Conservation (phyloP, 23 tunicate species). For the Styela plicata region DNA sequence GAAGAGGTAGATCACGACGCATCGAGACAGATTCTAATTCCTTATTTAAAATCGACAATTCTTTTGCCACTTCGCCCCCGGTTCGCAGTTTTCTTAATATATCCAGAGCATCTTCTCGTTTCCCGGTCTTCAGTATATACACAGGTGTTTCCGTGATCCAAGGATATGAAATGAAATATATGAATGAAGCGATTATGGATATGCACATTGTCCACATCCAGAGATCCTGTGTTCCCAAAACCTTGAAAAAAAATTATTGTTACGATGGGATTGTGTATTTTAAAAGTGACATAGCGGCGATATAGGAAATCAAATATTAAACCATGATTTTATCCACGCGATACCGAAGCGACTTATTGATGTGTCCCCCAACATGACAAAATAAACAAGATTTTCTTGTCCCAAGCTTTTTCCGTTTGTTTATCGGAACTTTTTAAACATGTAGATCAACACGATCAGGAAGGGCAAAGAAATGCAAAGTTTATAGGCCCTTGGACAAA, state of each 20-base stretch:
- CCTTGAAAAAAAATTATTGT: neutral
- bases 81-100: slow-evolving; percentile 7
- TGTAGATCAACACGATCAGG: too few relatives aligned
- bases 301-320: too few relatives aligned
- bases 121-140: neutral
- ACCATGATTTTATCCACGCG: too few relatives aligned
- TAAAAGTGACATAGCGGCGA: neutral
- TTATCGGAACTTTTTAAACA: too few relatives aligned
- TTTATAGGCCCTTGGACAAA: too few relatives aligned
- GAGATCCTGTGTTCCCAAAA: slow-evolving; percentile 21
- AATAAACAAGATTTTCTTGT: too few relatives aligned
- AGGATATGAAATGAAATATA: slow-evolving; percentile 7
- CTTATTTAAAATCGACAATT: neutral
- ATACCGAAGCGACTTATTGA: too few relatives aligned
- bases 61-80: neutral
- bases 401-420: too few relatives aligned
- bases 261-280: neutral
- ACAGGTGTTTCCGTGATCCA: slow-evolving; percentile 29
- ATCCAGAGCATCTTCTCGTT: slow-evolving; percentile 10
- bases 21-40: neutral
- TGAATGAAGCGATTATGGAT: neutral
- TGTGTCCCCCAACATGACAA: too few relatives aligned
- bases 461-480: too few relatives aligned
- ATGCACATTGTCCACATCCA: slow-evolving; percentile 23
- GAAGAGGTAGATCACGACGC: neutral